Conservation (phyloP, 2,113 vertebrate species). For the Phocoena phocoena region DNA sequence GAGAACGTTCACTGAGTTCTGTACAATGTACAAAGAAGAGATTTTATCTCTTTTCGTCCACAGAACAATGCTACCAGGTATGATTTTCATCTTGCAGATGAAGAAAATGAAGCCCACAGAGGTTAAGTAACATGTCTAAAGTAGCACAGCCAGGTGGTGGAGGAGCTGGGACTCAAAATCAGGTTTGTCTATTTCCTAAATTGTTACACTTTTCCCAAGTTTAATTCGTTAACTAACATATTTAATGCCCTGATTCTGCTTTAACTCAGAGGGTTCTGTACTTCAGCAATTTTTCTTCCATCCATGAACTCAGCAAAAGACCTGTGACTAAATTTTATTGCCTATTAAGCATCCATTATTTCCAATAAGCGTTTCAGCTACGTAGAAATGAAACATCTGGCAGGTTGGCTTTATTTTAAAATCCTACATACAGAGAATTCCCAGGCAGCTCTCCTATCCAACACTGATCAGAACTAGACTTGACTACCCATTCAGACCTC, state of each 20-base stretch:
- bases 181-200: not conserved
- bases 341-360: not conserved
- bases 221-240: not conserved
- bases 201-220: not conserved
- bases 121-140: not conserved
- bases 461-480: not conserved
- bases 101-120: not conserved
- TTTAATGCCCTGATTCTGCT: not conserved
- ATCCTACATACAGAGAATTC: not conserved
- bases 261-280: conserved; percentile 6
- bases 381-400: conserved; percentile 29
- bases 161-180: not conserved
- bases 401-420: conserved; percentile 50
- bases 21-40: not conserved
- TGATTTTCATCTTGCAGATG: conserved; percentile 13
- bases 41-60: conserved; percentile 32
- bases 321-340: not conserved
- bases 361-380: conserved; percentile 25
- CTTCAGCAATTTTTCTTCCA: not conserved
- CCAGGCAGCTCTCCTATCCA: conserved; percentile 17
- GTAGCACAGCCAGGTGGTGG: not conserved
- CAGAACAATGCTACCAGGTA: not conserved
- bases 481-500: conserved; percentile 27
- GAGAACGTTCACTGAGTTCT: not conserved
- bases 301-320: conserved; percentile 16